Evolutionary conservation across 2,888 invertebrate genomes (phyloP), one percentile per base, ranked within the genome.

Genomic region (Oligia latruncula): DNA sequence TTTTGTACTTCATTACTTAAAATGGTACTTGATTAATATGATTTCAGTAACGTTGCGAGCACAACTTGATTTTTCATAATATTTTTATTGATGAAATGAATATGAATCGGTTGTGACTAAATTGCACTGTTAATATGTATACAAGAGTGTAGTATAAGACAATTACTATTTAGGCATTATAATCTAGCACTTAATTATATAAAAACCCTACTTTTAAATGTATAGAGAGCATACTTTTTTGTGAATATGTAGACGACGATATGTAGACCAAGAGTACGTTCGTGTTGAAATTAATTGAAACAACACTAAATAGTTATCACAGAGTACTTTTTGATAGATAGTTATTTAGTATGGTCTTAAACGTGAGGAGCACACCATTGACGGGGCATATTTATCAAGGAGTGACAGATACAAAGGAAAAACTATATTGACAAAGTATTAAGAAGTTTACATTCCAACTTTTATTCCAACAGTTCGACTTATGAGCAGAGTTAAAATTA

Each of bases 221-320:
- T 11, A 80, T 11, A 58, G 4, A 80, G 17, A 35, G 8, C 4
- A 15, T 23, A 52, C 11, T 2, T 65, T 78, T 75, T 76, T 46
- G 35, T 60, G 35, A 35, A 46, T 46, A 55, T 15, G 0, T 9
- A 29, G n/a, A 52, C 13, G 13, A 72, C 9, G 9, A 55, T 29
- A 46, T 17, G 2, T 29, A 58, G 17, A 43, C 15, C 4, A 71
- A 70, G 23, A 70, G 6, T 35, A 29, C 29, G 29, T 29, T 29
- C 29, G 29, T 29, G 29, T 1, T 29, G 29, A 29, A 29, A 29
- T 29, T 29, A 29, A 29, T 29, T 29, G 29, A 29, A 29, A 29
- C 29, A 1, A 29, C 29, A 29, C 29, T 29, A 29, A 29, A 29
- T 29, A 29, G 29, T 29, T 29, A 29, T 29, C 29, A 29, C 29